Evolutionary conservation across 2,888 invertebrate genomes (phyloP).

Genomic region (Oxycera nigricornis): DNA sequence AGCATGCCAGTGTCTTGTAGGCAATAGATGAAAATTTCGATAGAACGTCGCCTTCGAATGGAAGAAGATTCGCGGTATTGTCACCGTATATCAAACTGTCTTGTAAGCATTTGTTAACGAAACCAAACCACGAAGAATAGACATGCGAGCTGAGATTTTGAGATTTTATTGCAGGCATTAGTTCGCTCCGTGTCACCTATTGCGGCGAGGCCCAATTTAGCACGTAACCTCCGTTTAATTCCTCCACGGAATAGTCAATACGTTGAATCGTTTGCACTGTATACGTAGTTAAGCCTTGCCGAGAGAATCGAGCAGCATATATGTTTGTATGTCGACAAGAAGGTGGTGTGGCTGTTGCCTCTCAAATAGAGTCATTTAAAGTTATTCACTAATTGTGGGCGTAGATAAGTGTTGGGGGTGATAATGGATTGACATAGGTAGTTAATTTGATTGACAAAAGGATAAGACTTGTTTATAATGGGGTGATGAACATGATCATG

Average conservation of each 20-base stretch:
- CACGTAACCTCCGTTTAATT: conserved; percentile 22
- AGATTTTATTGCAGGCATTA: conserved; percentile 26
- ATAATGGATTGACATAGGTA: not conserved
- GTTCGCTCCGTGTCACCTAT: not conserved
- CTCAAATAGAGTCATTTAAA: conserved; percentile 10
- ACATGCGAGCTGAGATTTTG: conserved; percentile 14
- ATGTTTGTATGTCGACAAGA: not conserved
- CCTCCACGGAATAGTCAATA: not conserved
- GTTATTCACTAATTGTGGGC: conserved; percentile 27
- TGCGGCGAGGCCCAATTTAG: conserved; percentile 13
- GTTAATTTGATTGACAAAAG: conserved; percentile 15
- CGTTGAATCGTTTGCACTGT: not conserved
- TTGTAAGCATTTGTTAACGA: conserved; percentile 37
- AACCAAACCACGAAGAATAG: conserved; percentile 7
- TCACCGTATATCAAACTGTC: conserved; percentile 35
- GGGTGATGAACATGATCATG: too few species aligned
- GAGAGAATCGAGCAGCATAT: not conserved
- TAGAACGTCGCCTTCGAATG: conserved; percentile 21
- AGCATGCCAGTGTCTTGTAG: not conserved
- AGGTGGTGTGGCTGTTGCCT: not conserved
- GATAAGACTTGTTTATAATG: too few species aligned
- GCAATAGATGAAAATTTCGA: conserved; percentile 35
- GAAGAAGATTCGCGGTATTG: conserved; percentile 21
- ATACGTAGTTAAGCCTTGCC: not conserved
- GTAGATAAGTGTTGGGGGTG: conserved; percentile 17